Percentiles rank a stretch among this genome's conserved stretches.
Evolutionary conservation across 2,797 vertebrate genomes (phyloP).

Genomic region (Merluccius polli): DNA sequence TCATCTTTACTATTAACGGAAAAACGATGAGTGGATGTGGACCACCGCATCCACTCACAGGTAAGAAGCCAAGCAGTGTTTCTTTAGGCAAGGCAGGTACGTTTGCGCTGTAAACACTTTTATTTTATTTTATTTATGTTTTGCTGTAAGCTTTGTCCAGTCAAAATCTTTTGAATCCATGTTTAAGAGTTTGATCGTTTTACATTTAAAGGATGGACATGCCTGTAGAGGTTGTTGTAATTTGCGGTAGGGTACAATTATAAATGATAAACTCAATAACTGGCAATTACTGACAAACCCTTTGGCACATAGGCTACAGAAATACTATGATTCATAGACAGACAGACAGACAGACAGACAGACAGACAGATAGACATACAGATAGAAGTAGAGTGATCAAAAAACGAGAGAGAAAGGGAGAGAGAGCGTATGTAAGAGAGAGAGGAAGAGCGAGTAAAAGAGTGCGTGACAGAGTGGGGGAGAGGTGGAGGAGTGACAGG

Average conservation of each 20-base stretch:
- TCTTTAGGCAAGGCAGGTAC: not conserved
- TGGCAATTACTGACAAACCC: not conserved
- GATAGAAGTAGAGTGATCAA: no score
- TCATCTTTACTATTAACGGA: slow-evolving; percentile 18
- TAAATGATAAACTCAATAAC: not conserved
- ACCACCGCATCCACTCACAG: no score
- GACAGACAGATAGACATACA: not conserved
- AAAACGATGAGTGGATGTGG: slow-evolving; percentile 10
- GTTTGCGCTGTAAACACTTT: not conserved
- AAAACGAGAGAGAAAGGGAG: not conserved
- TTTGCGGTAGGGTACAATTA: not conserved
- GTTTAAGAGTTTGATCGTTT: no score
- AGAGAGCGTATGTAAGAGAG: not conserved
- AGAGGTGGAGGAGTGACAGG: not conserved
- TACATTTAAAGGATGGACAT: not conserved
- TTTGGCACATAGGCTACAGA: not conserved
- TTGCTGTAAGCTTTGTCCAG: no score
- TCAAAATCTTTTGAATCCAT: no score
- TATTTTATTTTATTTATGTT: no score
- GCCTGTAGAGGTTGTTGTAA: not conserved
- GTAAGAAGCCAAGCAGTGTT: not conserved
- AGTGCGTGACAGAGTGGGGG: not conserved
- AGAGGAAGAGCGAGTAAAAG: not conserved
- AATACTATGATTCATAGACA: not conserved
- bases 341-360: not conserved